Conservation (phyloP, 2,888 invertebrate species). For the Folsomia manolachei region DNA sequence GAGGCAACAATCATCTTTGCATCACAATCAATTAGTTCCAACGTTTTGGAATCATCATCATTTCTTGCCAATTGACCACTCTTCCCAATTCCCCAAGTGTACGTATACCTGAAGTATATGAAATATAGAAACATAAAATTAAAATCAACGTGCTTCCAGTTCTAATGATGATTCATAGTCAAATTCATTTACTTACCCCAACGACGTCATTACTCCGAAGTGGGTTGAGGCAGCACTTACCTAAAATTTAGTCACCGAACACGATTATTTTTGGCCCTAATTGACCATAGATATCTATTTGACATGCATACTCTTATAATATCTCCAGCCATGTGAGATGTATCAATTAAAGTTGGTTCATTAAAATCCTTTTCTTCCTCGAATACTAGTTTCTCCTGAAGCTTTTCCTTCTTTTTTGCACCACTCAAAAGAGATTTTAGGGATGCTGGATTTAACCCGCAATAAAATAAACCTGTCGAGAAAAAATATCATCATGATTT, state of each 20-base stretch:
- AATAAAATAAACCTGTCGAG: constrained; percentile 46
- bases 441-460: constrained; percentile 47
- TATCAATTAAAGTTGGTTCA: constrained; percentile 64
- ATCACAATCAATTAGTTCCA: constrained; percentile 49
- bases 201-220: constrained; percentile 47
- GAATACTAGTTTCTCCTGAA: constrained; percentile 21
- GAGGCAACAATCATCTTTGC: constrained; percentile 46
- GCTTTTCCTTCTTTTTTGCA: constrained; percentile 33
- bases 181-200: constrained; percentile 45
- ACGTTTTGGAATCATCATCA: constrained; percentile 47
- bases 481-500: too few species aligned
- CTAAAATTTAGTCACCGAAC: constrained; percentile 22
- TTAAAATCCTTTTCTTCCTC: constrained; percentile 57
- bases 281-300: constrained; percentile 2
- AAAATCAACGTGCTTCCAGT: too few species aligned
- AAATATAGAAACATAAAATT: too few species aligned
- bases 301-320: constrained; percentile 64
- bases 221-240: constrained; percentile 46
- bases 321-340: constrained; percentile 62
- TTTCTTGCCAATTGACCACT: constrained; percentile 48
- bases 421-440: constrained; percentile 41
- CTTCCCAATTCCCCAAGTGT: constrained; percentile 47
- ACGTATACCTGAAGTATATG: too few species aligned
- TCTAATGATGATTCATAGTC: too few species aligned
- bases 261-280: not conserved